phyloP scores from a whole-genome alignment of 2,797 vertebrate genomes.

The Phaenicophaeus curvirostris region DNA sequence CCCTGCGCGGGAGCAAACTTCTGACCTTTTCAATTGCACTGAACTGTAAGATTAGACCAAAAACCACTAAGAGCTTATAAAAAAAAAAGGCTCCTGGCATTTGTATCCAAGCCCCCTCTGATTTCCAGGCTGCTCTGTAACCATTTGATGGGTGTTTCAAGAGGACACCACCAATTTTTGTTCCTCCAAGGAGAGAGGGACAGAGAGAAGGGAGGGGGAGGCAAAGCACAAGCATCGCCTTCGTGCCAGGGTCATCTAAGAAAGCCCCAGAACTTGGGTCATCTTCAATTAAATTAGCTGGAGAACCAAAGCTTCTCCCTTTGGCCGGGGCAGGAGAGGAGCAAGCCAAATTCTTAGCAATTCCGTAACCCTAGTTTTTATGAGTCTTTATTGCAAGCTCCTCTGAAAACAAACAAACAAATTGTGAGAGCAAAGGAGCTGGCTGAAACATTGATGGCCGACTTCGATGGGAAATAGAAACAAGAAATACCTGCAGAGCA shows the following conservation, averaged over 20 bases:
- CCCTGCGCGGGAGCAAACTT: background rate
- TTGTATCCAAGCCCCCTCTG: background rate
- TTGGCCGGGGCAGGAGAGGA: background rate
- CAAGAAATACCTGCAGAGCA: background rate
- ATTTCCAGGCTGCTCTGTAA: background rate
- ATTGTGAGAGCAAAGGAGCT: background rate
- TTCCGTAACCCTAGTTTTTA: background rate
- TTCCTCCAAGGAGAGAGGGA: accelerated
- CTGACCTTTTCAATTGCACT: background rate
- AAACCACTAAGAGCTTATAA: background rate
- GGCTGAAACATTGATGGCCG: background rate
- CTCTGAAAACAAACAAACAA: background rate
- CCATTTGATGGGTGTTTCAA: background rate
- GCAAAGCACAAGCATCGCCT: background rate
- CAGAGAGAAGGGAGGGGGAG: background rate
- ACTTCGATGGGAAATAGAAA: accelerated
- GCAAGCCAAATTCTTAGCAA: background rate
- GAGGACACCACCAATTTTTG: background rate
- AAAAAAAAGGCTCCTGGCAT: background rate
- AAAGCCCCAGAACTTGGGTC: background rate
- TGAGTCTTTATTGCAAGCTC: background rate
- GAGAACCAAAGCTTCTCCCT: background rate
- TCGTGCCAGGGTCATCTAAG: background rate
- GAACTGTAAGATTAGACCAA: background rate
- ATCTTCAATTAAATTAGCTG: background rate